These are phyloP conservation scores for Halesus radiatus DNA, from an alignment of 1,140 invertebrate genomes.

Conservation along the genomic window DNA sequence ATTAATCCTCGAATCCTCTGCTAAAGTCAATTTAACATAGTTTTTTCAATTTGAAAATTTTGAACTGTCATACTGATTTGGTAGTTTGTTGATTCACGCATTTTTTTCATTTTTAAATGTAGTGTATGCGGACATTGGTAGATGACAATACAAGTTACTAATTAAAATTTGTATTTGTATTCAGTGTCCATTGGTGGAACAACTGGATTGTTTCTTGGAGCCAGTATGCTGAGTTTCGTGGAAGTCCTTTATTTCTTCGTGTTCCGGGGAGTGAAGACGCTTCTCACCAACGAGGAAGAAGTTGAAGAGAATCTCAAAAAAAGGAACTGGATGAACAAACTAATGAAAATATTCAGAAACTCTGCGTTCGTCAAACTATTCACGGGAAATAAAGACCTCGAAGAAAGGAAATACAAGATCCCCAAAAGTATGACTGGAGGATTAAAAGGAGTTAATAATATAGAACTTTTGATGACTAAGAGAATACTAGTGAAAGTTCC, in stretches of 20 bases:
- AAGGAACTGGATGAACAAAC: neutral
- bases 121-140: too few species aligned
- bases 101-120: too few species aligned
- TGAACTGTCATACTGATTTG: too few species aligned
- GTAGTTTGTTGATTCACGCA: too few species aligned
- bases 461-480: too few species aligned
- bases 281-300: neutral
- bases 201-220: conserved; percentile 75
- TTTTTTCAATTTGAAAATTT: too few species aligned
- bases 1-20: too few species aligned
- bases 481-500: too few species aligned
- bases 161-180: neutral
- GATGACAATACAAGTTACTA: too few species aligned
- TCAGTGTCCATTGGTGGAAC: conserved; percentile 76
- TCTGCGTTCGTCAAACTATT: neutral
- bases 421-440: too few species aligned
- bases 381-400: neutral
- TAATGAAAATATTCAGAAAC: neutral
- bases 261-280: conserved; percentile 39
- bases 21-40: too few species aligned
- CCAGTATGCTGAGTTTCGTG: conserved; percentile 75
- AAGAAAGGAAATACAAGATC: neutral
- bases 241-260: conserved; percentile 70
- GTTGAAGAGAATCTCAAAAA: neutral
- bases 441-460: too few species aligned